Evolutionary conservation across 2,888 invertebrate species (phyloP), one percentile per base, ranked within the genome.

Genomic region (Metalampra italica): DNA sequence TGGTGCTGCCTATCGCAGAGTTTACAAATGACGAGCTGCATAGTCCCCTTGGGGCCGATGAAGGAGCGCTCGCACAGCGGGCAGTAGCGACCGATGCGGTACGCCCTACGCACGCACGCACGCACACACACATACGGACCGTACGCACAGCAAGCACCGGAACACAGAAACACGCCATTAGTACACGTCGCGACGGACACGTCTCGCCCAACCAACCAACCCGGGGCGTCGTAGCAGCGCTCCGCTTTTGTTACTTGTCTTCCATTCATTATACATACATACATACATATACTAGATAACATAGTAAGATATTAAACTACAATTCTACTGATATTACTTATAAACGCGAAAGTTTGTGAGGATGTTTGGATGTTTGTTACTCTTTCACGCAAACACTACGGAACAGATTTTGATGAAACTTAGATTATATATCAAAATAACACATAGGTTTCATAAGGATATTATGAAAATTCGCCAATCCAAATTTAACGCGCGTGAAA

Each of bases 31-130:
- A 90, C 89, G 82, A 90, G 90, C 81, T 92, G 92, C 90, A 92
- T 91, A 75, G 92, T 92, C 81, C 92, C 92, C 86, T 92, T 92
- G 78, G 90, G 90, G 72, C 91, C 91, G 89, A 91, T 90, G 90
- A 92, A 92, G 84, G 92, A 92, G 85, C 92, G 92, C 75, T 92
- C 91, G 90, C 93, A 93, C 79, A 92, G 90, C 73, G 92, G 92
- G 87, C 93, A 93, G 91, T 92, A 93, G 82, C 92, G 92, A 82
- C 93, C 93, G 88, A 92, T 93, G 86, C 92, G 92, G 90, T 92
- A 93, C 77, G 92, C 91, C 90, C 93, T 92, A 86, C 70, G 77
- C 73, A 78, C 84, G 76, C 73, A 78, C 84, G 76, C 81, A 83
- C 22, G 22, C 81, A 83, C 83, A 83, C 86, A 85, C 82, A 78